Conservation (phyloP, 2,113 vertebrate species). For the Halcyon senegalensis region DNA sequence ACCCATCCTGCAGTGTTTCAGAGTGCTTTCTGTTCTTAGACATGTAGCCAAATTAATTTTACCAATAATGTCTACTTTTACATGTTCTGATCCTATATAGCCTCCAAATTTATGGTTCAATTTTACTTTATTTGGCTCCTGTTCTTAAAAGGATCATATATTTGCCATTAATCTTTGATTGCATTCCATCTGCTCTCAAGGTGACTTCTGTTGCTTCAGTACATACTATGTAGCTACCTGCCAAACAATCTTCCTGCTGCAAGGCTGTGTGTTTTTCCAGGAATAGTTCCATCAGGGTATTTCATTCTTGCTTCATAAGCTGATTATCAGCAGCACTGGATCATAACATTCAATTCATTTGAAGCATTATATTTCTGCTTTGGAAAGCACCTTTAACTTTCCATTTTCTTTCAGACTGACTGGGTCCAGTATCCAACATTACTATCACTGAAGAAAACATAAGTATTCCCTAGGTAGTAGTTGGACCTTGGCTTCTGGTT, state of each 20-base stretch:
- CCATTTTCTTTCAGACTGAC: not conserved
- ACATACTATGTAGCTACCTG: not conserved
- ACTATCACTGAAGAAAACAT: not conserved
- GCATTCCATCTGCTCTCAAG: constrained; percentile 75
- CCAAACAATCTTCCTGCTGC: constrained; percentile 51
- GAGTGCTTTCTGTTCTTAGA: not conserved
- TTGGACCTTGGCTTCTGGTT: not conserved
- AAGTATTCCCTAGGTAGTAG: not conserved
- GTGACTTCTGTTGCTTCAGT: constrained; percentile 69
- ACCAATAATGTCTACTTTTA: constrained; percentile 64
- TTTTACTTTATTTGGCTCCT: constrained; percentile 73
- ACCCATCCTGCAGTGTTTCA: not conserved
- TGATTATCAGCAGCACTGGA: constrained; percentile 36
- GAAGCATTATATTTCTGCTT: not conserved
- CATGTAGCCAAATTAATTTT: constrained; percentile 69
- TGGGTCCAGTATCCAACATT: not conserved
- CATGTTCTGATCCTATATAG: constrained; percentile 41
- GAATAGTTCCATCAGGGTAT: not conserved
- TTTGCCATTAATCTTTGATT: constrained; percentile 74
- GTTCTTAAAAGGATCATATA: constrained; percentile 70
- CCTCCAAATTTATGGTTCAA: constrained; percentile 72
- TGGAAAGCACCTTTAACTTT: not conserved
- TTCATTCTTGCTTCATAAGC: constrained; percentile 45
- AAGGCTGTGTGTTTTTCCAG: constrained; percentile 13
- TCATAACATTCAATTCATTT: constrained; percentile 17